These are phyloP conservation scores for human DNA, from an alignment of 2,113 vertebrate genomes.

Conservation along the genomic window DNA sequence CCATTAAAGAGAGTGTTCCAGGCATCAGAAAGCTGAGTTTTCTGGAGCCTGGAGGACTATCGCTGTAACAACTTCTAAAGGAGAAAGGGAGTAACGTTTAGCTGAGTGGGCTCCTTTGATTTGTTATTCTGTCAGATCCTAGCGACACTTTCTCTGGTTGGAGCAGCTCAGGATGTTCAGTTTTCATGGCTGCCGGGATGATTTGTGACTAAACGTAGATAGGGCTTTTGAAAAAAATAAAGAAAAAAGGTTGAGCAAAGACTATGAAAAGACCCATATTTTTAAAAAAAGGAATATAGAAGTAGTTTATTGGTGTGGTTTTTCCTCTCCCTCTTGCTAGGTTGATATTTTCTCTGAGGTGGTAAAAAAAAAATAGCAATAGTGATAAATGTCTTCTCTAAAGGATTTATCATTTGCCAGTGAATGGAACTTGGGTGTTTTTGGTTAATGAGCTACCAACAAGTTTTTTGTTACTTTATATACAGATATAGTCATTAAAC, in stretches of 20 bases:
- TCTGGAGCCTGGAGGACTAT: background rate
- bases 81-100: background rate
- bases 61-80: background rate
- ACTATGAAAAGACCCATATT: constrained; percentile 4
- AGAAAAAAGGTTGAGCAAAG: constrained; percentile 8
- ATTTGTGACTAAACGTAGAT: constrained; percentile 64
- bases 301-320: background rate
- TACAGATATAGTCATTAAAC: constrained; percentile 31
- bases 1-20: background rate
- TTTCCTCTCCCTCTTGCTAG: constrained; percentile 26
- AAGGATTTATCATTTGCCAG: constrained; percentile 23
- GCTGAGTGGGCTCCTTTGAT: constrained; percentile 60
- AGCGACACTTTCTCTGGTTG: constrained; percentile 20
- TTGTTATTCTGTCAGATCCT: constrained; percentile 73
- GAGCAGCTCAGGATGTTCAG: background rate
- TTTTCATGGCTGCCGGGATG: constrained; percentile 59
- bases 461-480: constrained; percentile 44
- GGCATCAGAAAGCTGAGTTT: background rate
- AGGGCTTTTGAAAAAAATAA: constrained; percentile 42
- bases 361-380: background rate
- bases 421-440: constrained; percentile 26
- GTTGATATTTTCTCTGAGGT: constrained; percentile 46
- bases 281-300: background rate
- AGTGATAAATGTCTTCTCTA: constrained; percentile 32
- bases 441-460: constrained; percentile 34